A percentile compares a stretch with the other conserved stretches of the same genome.
Evolutionary conservation across 1,140 invertebrate species (phyloP).

Genomic region (Venustaconcha ellipsiformis): DNA sequence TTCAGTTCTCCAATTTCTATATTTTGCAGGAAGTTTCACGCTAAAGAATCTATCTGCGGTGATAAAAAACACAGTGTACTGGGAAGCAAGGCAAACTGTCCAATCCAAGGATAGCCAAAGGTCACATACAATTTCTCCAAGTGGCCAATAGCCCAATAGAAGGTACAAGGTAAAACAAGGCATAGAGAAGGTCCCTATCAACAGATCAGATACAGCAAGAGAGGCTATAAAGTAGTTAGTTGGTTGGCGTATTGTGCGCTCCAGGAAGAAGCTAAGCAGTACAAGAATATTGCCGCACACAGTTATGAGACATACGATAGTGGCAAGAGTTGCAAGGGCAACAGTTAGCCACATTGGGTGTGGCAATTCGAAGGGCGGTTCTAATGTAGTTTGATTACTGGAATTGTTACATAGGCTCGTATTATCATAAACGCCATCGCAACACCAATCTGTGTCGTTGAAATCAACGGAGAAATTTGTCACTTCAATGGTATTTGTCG

Average conservation of each 20-base stretch:
- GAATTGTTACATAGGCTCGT: no score
- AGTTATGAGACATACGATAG: constrained; percentile 64
- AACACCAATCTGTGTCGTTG: no score
- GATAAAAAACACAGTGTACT: constrained; percentile 98
- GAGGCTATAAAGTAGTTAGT: constrained; percentile 99
- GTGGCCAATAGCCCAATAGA: constrained; percentile 91
- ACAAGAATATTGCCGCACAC: constrained; percentile 94
- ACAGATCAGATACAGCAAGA: constrained; percentile 96
- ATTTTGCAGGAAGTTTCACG: constrained; percentile 98
- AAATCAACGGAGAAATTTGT: no score
- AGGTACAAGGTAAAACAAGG: constrained; percentile 98
- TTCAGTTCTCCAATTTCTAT: constrained; percentile 97
- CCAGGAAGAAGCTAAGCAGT: constrained; percentile 95
- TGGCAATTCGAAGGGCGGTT: constrained; percentile 72
- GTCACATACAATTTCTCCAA: constrained; percentile 96
- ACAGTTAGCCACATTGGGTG: constrained; percentile 93
- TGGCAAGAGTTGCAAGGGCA: constrained; percentile 90
- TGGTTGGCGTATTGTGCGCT: constrained; percentile 96
- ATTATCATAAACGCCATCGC: no score
- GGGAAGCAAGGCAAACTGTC: constrained; percentile 98
- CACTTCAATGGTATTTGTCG: no score
- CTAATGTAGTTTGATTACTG: no score
- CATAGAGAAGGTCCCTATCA: constrained; percentile 91
- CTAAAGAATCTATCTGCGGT: constrained; percentile 99
- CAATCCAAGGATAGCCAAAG: constrained; percentile 99